phyloP scores from a whole-genome alignment of 2,888 invertebrate genomes.

The Caenorhabditis sp. region DNA sequence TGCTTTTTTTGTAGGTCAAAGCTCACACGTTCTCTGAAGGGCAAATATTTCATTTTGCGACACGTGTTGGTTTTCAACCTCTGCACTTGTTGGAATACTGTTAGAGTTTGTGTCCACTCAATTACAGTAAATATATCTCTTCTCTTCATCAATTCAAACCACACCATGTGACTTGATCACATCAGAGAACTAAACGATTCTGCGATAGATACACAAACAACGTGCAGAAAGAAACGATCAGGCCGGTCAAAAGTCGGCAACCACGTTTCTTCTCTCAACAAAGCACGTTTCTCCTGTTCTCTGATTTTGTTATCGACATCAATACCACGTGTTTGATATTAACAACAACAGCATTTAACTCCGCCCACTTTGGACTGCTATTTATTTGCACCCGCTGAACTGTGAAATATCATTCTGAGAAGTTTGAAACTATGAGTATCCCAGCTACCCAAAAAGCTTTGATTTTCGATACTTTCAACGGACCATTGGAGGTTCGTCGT shows the following conservation, averaged over 20 bases:
- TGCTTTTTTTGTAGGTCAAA: no score
- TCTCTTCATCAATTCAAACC: no score
- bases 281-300: neutral
- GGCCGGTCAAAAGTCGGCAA: neutral
- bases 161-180: no score
- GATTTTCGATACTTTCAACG: conserved; percentile 37
- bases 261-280: neutral
- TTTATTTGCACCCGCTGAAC: neutral
- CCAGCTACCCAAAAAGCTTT: conserved; percentile 46
- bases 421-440: neutral
- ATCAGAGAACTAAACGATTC: no score
- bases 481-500: conserved; percentile 33
- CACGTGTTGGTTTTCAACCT: no score
- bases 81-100: no score
- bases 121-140: no score
- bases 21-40: no score
- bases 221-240: neutral
- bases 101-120: no score
- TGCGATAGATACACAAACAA: neutral
- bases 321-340: neutral
- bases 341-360: neutral
- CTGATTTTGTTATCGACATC: neutral
- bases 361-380: neutral
- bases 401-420: neutral
- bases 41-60: no score